phyloP scores from a whole-genome alignment of 2,888 invertebrate species.

The Sinohyriopsis cumingii region DNA sequence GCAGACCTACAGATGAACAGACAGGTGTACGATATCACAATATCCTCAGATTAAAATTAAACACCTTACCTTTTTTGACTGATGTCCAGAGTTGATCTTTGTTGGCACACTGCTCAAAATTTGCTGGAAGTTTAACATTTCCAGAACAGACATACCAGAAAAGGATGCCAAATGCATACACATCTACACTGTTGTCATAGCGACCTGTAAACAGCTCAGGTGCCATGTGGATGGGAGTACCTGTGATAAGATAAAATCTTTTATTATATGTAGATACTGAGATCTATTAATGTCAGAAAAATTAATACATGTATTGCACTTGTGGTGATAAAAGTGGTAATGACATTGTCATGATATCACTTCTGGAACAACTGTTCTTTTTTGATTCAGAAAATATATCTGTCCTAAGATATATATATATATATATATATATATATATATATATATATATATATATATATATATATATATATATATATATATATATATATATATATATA shows the following conservation, averaged over 20 bases:
- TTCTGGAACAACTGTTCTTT: background rate
- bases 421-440: no score
- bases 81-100: constrained; percentile 90
- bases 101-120: constrained; percentile 87
- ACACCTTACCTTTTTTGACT: constrained; percentile 83
- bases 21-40: no score
- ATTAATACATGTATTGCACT: no score
- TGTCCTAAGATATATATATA: no score
- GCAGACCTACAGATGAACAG: no score
- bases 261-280: background rate
- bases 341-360: background rate
- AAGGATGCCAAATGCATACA: constrained; percentile 91
- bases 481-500: no score
- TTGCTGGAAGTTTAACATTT: constrained; percentile 83
- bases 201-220: constrained; percentile 87
- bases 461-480: no score
- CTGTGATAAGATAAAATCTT: constrained; percentile 10
- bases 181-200: constrained; percentile 88
- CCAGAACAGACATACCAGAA: constrained; percentile 94
- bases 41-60: no score
- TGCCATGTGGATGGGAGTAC: constrained; percentile 90
- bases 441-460: no score
- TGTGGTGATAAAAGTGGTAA: no score
- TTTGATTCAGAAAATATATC: no score
- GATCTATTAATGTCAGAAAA: background rate